Conservation (phyloP, 2,113 vertebrate species). For the Bos javanicus region DNA sequence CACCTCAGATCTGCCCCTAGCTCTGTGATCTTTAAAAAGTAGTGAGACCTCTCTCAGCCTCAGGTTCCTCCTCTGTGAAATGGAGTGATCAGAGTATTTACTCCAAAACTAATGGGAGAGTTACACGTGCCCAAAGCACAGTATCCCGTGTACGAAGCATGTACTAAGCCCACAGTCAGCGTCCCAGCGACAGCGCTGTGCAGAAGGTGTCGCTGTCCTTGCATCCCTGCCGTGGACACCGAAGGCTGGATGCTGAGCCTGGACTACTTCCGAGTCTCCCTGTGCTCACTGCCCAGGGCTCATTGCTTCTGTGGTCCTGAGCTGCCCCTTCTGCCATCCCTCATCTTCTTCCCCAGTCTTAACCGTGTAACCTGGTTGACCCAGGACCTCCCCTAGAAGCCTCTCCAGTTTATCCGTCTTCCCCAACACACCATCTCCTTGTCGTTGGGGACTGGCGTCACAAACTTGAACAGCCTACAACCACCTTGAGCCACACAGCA, state of each 20-base stretch:
- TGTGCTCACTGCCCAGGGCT: too few relatives aligned
- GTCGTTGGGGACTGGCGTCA: not conserved
- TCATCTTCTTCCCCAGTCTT: not conserved
- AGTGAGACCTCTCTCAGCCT: not conserved
- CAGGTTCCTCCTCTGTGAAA: not conserved
- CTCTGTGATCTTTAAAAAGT: not conserved
- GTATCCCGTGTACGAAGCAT: accelerated
- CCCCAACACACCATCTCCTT: not conserved
- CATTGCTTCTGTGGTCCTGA: not conserved
- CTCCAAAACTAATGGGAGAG: not conserved
- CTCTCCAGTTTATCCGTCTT: not conserved
- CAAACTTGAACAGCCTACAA: not conserved
- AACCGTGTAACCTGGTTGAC: not conserved
- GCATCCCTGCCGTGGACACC: accelerated
- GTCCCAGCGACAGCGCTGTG: not conserved
- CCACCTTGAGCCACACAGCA: not conserved
- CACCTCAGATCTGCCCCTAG: not conserved
- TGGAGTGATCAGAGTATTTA: not conserved
- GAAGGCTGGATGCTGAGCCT: not conserved
- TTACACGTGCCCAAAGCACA: not conserved
- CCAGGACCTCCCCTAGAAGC: not conserved
- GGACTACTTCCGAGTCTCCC: too few relatives aligned
- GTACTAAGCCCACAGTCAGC: not conserved
- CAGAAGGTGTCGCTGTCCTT: not conserved
- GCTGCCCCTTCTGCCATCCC: not conserved